Percentiles rank a stretch among this genome's conserved stretches.
phyloP scores from a whole-genome alignment of 2,113 vertebrate genomes.

The Camarhynchus parvulus region DNA sequence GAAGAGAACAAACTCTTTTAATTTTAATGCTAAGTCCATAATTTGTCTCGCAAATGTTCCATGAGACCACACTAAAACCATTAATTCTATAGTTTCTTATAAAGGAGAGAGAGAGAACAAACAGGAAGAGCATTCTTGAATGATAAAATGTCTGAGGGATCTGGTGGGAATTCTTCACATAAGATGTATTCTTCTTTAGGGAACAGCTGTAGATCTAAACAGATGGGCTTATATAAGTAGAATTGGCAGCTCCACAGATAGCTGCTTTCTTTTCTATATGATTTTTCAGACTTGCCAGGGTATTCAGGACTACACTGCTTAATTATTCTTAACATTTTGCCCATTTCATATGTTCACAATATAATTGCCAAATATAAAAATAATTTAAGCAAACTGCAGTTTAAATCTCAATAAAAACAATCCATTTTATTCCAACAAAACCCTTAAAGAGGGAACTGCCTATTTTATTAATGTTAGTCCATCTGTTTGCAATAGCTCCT shows the following conservation, averaged over 20 bases:
- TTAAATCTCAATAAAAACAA: conserved; percentile 51
- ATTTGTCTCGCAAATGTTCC: conserved; percentile 2
- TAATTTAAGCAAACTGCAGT: conserved; percentile 51
- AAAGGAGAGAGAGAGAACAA: conserved; percentile 1
- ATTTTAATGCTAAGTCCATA: not conserved
- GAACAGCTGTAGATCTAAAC: conserved; percentile 47
- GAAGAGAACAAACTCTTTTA: not conserved
- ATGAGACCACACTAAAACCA: not conserved
- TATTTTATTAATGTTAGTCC: conserved; percentile 32
- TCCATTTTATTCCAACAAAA: conserved; percentile 40
- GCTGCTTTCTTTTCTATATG: conserved; percentile 35
- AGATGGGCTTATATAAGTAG: conserved; percentile 65
- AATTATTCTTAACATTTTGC: conserved; percentile 69
- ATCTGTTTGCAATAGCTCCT: conserved; percentile 44
- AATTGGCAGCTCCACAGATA: conserved; percentile 55
- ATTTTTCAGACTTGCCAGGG: conserved; percentile 6
- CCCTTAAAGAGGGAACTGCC: conserved; percentile 21
- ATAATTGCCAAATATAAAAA: conserved; percentile 59
- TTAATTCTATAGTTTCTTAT: not conserved
- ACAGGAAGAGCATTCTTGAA: not conserved
- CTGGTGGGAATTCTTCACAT: conserved; percentile 17
- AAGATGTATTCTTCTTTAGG: conserved; percentile 39
- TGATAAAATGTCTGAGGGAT: conserved; percentile 5
- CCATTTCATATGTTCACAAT: conserved; percentile 48
- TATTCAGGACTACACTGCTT: conserved; percentile 42